Conservation (phyloP, 2,113 vertebrate species). For the Chaenogobius annularis region DNA sequence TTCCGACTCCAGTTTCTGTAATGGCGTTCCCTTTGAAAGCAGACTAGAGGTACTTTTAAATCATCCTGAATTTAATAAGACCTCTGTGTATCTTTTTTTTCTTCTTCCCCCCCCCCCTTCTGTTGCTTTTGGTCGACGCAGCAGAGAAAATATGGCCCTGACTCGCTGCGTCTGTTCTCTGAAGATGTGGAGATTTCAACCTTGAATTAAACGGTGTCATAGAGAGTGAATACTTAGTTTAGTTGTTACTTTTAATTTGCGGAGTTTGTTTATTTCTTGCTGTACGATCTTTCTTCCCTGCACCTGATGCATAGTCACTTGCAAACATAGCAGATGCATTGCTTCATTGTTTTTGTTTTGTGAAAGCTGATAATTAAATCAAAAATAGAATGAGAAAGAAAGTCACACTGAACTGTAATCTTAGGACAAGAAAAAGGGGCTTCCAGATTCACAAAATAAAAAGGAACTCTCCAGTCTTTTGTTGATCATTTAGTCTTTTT, state of each 20-base stretch:
- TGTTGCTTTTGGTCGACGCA: conserved; percentile 55
- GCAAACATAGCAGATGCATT: not conserved
- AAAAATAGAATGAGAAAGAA: too few species aligned
- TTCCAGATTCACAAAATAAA: not conserved
- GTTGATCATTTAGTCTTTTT: not conserved
- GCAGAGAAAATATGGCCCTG: conserved; percentile 65
- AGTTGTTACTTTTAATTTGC: not conserved
- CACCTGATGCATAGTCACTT: too few species aligned
- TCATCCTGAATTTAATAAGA: conserved; percentile 64
- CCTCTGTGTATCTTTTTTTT: conserved; percentile 47
- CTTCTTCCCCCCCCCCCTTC: not conserved
- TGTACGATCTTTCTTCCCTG: too few species aligned
- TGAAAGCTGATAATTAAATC: too few species aligned
- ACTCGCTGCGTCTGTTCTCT: conserved; percentile 59
- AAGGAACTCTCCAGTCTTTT: not conserved
- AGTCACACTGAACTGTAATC: too few species aligned
- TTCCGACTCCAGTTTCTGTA: not conserved
- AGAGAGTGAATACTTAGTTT: conserved; percentile 21
- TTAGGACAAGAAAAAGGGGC: too few species aligned
- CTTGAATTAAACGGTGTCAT: conserved; percentile 21
- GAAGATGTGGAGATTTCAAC: conserved; percentile 38
- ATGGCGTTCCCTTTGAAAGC: conserved; percentile 19
- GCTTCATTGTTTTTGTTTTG: not conserved
- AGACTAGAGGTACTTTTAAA: conserved; percentile 53
- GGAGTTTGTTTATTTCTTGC: too few species aligned